phyloP scores from a whole-genome alignment of 2,888 invertebrate species.

The Morpho helenor region DNA sequence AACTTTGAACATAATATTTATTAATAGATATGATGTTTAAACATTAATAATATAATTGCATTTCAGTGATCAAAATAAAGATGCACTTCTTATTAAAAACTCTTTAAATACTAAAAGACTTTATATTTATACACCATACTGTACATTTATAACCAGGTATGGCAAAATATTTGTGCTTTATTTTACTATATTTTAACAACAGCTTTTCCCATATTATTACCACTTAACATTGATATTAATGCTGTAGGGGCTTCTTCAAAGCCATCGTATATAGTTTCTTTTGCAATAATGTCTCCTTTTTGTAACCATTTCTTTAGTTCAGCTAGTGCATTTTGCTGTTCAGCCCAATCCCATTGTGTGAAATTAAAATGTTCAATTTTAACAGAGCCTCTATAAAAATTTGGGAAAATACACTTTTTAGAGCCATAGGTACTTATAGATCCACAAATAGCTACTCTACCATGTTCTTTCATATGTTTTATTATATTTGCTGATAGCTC shows the following conservation, averaged over 20 bases:
- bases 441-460: constrained; percentile 1
- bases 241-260: neutral
- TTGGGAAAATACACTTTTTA: neutral
- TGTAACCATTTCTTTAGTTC: neutral
- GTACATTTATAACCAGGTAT: too few relatives aligned
- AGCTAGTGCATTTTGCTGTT: neutral
- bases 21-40: neutral
- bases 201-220: constrained; percentile 1
- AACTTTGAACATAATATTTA: constrained; percentile 34
- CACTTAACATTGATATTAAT: neutral
- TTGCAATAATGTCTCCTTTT: neutral
- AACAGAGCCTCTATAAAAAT: neutral
- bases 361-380: neutral
- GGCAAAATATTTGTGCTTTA: too few relatives aligned
- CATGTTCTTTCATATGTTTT: neutral
- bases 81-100: too few relatives aligned
- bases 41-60: too few relatives aligned
- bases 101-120: too few relatives aligned
- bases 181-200: neutral
- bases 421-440: neutral
- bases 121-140: too few relatives aligned
- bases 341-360: neutral
- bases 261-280: neutral
- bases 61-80: too few relatives aligned
- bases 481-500: constrained; percentile 37